These are phyloP conservation scores for Pachymerium ferrugineum DNA, from an alignment of 2,888 invertebrate genomes.

Conservation along the genomic window DNA sequence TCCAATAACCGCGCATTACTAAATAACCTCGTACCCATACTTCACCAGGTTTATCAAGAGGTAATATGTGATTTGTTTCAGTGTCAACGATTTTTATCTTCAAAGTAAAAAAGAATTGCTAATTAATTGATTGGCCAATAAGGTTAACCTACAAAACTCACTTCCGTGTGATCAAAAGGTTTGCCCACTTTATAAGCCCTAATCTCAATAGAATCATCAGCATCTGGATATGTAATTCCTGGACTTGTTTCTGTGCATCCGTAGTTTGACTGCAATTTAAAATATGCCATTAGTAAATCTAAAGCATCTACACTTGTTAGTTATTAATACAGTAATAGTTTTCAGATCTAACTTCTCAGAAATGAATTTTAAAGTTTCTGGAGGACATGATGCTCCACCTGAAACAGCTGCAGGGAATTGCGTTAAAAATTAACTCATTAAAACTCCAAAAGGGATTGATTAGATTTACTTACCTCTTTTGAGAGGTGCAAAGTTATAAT, in stretches of 20 bases:
- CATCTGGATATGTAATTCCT: conserved; percentile 52
- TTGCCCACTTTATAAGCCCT: conserved; percentile 54
- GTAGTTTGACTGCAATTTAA: conserved; percentile 54
- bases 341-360: not conserved
- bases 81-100: conserved; percentile 44
- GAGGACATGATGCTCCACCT: not conserved
- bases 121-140: not conserved
- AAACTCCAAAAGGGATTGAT: too few species aligned
- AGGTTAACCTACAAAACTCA: too few species aligned
- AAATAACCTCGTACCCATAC: conserved; percentile 66
- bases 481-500: too few species aligned
- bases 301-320: too few species aligned
- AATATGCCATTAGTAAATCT: too few species aligned
- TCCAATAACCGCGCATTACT: conserved; percentile 75
- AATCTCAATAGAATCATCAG: conserved; percentile 50
- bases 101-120: too few species aligned
- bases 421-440: too few species aligned
- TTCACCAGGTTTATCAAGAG: conserved; percentile 69
- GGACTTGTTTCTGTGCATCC: conserved; percentile 60
- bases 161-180: conserved; percentile 54
- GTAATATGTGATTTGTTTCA: conserved; percentile 54
- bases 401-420: not conserved
- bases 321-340: too few species aligned
- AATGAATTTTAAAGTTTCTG: not conserved
- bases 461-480: too few species aligned